Evolutionary conservation across 1,140 invertebrate species (phyloP), one percentile per base, ranked within the genome.

Genomic region (Diachasmimorpha longicaudata): DNA sequence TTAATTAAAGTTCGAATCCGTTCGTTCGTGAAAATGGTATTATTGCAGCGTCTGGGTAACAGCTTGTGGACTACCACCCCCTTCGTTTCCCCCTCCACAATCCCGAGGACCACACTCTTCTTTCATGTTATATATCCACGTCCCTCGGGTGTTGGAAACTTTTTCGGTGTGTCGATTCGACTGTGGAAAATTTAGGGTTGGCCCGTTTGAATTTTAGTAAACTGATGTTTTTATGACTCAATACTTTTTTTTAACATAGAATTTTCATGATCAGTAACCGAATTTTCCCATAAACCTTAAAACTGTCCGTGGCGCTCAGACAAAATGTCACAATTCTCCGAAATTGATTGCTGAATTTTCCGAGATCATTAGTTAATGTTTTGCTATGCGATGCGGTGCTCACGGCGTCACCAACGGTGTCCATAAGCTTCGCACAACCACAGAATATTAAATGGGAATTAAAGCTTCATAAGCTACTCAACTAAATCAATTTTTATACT

Each of bases 1-100:
- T 87, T 87, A 87, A 87, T 87, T 87, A 86, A 86, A 86, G 84
- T 85, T 86, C 83, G 84, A 85, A 86, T 85, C 85, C 81, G 79
- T 79, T 79, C 68, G 82, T 83, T 82, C 82, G 79, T 80, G 81
- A 83, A 85, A 87, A 86, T 86, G 80, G 81, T 86, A 86, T 87
- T 85, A 87, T 87, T 85, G 81, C 80, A 74, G 74, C 79, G 75
- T 69, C 70, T 73, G 67, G 66, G 84, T 84, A 85, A 83, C 84
- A 85, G 81, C 84, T 85, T 84, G 84, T 81, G 79, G 63, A 82
- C 77, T 14, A 66, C 58, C 58, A 16, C 25, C n/a, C 36, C 31
- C 19, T 14, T 48, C n/a, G 13, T 10, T 70, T n/a, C 11, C 25
- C 39, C 31, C 36, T 14, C 14, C 13, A 5, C 36, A 5, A 5